These are phyloP conservation scores for Chaenocephalus aceratus DNA, from an alignment of 2,113 vertebrate genomes.

Conservation along the genomic window DNA sequence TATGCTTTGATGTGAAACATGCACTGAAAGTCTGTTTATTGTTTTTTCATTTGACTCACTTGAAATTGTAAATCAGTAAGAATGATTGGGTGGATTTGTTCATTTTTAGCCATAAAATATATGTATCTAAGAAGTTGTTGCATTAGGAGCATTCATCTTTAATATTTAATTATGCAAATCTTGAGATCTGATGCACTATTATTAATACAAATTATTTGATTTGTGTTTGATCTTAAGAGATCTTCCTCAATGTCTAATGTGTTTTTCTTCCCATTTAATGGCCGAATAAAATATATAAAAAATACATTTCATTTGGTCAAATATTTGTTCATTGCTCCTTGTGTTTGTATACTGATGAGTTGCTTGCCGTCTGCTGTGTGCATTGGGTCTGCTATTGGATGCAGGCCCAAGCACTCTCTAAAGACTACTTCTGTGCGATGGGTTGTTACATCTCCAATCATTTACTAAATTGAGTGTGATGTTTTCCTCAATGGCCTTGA, in stretches of 20 bases:
- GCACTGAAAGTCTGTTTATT: slow-evolving; percentile 10
- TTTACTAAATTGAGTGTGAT: slow-evolving; percentile 7
- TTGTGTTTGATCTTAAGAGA: background rate
- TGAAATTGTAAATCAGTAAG: background rate
- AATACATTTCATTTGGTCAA: background rate
- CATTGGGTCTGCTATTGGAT: background rate
- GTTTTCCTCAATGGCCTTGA: background rate
- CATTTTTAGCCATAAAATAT: background rate
- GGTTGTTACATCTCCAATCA: background rate
- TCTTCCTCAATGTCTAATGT: background rate
- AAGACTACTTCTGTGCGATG: background rate
- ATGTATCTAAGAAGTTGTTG: background rate
- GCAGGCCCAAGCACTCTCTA: background rate
- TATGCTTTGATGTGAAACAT: background rate
- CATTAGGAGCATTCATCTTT: background rate
- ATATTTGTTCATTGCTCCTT: background rate
- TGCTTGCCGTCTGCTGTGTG: background rate
- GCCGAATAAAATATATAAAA: background rate
- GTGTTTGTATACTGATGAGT: background rate
- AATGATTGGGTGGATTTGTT: background rate
- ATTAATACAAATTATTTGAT: background rate
- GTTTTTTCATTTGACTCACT: background rate
- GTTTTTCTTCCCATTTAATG: background rate
- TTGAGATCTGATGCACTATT: background rate
- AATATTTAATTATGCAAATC: background rate